These are phyloP conservation scores for Tetragnatha versicolor DNA, from an alignment of 1,140 invertebrate species.

Conservation along the genomic window DNA sequence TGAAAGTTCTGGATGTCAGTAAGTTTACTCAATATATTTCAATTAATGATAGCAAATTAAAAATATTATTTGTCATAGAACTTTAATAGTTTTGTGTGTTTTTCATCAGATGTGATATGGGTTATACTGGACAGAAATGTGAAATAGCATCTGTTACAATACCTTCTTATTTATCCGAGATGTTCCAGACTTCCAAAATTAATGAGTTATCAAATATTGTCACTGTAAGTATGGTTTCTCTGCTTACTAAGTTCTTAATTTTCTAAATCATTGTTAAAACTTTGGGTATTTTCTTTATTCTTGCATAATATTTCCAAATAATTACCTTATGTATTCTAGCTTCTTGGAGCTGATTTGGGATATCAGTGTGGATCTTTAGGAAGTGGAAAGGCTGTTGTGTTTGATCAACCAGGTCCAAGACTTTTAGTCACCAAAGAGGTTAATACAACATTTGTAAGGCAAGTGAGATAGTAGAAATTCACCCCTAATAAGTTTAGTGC, in stretches of 20 bases:
- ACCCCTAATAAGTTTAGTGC: too few species aligned
- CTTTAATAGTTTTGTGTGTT: not conserved
- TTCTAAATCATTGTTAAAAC: not conserved
- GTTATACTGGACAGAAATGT: constrained; percentile 63
- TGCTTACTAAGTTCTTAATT: too few species aligned
- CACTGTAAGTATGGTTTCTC: constrained; percentile 21
- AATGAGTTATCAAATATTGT: constrained; percentile 50
- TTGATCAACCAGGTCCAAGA: constrained; percentile 62
- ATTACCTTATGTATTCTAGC: constrained; percentile 9
- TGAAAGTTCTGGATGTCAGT: constrained; percentile 63
- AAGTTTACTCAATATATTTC: constrained; percentile 51
- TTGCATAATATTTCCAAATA: too few species aligned
- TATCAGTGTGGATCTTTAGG: constrained; percentile 65
- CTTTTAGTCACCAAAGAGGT: constrained; percentile 64
- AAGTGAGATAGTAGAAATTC: too few species aligned
- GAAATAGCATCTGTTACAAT: constrained; percentile 59
- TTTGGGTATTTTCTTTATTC: too few species aligned
- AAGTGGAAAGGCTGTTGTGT: constrained; percentile 65
- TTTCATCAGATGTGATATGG: constrained; percentile 65
- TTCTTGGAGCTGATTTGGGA: constrained; percentile 60
- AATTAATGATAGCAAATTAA: constrained; percentile 11
- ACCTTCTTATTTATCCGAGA: constrained; percentile 62
- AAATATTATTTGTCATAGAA: not conserved
- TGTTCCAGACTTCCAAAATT: constrained; percentile 58
- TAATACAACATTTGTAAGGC: constrained; percentile 63